Base-by-base conservation (phyloP, 2,888 invertebrate genomes). In the Himalopsyche japonica region DNA sequence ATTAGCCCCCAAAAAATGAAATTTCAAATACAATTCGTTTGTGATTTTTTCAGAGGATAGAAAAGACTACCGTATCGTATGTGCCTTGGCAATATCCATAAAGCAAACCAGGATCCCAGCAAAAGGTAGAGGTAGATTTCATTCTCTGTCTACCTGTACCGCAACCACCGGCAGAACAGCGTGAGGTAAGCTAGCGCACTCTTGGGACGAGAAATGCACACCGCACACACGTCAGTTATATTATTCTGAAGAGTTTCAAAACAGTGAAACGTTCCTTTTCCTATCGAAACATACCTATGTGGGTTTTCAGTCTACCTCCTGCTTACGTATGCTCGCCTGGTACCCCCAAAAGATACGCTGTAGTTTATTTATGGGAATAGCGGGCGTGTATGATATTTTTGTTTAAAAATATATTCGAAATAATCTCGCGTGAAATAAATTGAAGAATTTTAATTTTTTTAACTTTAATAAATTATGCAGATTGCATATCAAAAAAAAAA, bases 131-230 rank as follows among this genome's bases (percentile, higher is more conserved):
- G 37, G 82, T 82, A 34, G 82, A 80, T 85, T 85, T 80, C 82
- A 82, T 80, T 76, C 32, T 30, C 48, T 49, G 48, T 82, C 70
- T 82, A 32, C 49, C 77, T 20, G 76, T 76, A 76, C 81, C 84
- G 27, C 81, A 84, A 76, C 34, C 81, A 43, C 76, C 76, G 57
- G 34, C 37, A 49, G 79, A 80, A 83, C 77, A 27, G 20, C 27
- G 76, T 76, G 37, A 79, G 79, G 76, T 84, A 84, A 82, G 76
- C 76, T 48, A 84, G 81, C 70, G 37, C 79, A 80, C 84, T 80
- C 79, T 49, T 30, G 84, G 82, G 84, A 84, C 82, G 48, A 57
- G 82, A 47, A 70, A 84, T 84, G 84, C 84, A 84, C 82, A 81
- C 47, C 81, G 64, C 48, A 32, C 78, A 32, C 85, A 81, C 78